A percentile compares a stretch with the other conserved stretches of the same genome.
These are phyloP conservation scores for Nomada goodeniana DNA, from an alignment of 2,888 invertebrate genomes.

Conservation along the genomic window DNA sequence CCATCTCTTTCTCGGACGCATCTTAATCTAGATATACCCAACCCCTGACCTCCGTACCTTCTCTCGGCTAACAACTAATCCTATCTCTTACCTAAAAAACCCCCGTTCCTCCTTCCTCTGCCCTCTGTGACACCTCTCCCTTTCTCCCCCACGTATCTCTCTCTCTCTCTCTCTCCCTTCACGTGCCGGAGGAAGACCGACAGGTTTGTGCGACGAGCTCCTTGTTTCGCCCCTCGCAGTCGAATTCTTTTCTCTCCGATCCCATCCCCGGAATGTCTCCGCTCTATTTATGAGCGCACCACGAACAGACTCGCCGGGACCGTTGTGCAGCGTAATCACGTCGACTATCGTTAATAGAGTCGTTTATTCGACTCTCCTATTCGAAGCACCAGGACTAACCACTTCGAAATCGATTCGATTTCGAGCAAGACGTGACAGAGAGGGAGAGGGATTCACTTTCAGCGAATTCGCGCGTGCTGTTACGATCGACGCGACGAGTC, in stretches of 20 bases:
- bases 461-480: slow-evolving; percentile 32
- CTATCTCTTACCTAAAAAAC: slow-evolving; percentile 66
- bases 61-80: slow-evolving; percentile 71
- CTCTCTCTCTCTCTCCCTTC: neutral
- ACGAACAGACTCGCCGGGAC: slow-evolving; percentile 34
- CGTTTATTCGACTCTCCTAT: slow-evolving; percentile 42
- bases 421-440: too few relatives aligned
- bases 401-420: slow-evolving; percentile 12
- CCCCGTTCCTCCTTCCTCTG: slow-evolving; percentile 33
- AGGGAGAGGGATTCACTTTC: neutral
- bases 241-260: slow-evolving; percentile 43
- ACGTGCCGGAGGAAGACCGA: slow-evolving; percentile 47
- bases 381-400: slow-evolving; percentile 21
- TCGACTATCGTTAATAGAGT: slow-evolving; percentile 61
- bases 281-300: slow-evolving; percentile 58
- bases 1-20: slow-evolving; percentile 64
- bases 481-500: slow-evolving; percentile 1
- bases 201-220: slow-evolving; percentile 66
- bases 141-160: slow-evolving; percentile 6
- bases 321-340: slow-evolving; percentile 42
- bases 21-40: slow-evolving; percentile 80
- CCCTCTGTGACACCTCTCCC: slow-evolving; percentile 6
- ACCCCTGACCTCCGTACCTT: slow-evolving; percentile 59
- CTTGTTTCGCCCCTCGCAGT: slow-evolving; percentile 58
- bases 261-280: slow-evolving; percentile 12